These are phyloP conservation scores for Plebejus anna DNA, from an alignment of 2,888 invertebrate species.

Conservation along the genomic window DNA sequence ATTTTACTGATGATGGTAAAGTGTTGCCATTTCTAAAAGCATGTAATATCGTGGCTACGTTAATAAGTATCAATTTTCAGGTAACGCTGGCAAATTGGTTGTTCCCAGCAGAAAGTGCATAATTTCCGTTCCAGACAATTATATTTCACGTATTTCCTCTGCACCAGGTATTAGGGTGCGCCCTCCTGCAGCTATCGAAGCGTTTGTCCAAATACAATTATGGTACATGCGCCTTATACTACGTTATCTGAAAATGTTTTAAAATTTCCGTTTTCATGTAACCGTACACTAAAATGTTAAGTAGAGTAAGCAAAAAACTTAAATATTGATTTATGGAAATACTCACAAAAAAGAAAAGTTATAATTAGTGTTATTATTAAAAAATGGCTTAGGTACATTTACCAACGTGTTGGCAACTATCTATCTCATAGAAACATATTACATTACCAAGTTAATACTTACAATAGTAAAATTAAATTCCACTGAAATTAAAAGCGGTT, in stretches of 20 bases:
- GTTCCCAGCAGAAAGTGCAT: conserved; percentile 41
- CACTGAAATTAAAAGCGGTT: conserved; percentile 30
- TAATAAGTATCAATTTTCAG: conserved; percentile 25
- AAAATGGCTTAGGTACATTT: too few species aligned
- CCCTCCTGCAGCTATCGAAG: conserved; percentile 24
- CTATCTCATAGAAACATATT: background rate
- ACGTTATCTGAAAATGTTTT: background rate
- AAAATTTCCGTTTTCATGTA: background rate
- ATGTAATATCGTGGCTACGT: background rate
- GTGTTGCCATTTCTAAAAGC: background rate
- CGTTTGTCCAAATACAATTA: conserved; percentile 26
- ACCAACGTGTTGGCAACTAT: too few species aligned
- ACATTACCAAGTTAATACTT: background rate
- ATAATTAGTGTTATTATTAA: too few species aligned
- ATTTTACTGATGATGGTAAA: background rate
- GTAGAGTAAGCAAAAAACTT: background rate
- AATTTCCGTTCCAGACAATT: conserved; percentile 44
- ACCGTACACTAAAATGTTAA: background rate
- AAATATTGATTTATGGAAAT: too few species aligned
- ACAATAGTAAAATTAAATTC: background rate
- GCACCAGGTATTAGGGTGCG: conserved; percentile 40
- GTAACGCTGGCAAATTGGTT: conserved; percentile 34
- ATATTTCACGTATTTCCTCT: conserved; percentile 43
- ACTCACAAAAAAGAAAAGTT: too few species aligned
- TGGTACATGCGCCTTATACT: background rate